phyloP scores from a whole-genome alignment of 2,113 vertebrate species.

The Austrofundulus limnaeus region DNA sequence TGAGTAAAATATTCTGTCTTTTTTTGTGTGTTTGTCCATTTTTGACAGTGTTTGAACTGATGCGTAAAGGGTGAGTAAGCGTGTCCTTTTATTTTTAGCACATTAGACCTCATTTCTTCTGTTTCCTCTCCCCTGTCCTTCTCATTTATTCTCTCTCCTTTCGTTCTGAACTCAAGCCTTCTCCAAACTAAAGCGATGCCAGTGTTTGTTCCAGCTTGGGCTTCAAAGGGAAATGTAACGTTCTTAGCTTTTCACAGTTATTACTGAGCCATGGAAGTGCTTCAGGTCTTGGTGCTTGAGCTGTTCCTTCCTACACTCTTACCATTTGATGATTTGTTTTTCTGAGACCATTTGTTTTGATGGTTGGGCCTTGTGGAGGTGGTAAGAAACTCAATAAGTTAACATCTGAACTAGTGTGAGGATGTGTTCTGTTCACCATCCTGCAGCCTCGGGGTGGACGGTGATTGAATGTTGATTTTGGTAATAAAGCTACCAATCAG shows the following conservation, averaged over 20 bases:
- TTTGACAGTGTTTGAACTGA: conserved; percentile 92
- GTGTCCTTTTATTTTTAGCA: conserved; percentile 32
- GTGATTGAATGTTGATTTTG: conserved; percentile 6
- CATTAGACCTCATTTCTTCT: conserved; percentile 38
- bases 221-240: conserved; percentile 54
- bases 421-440: not conserved
- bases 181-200: conserved; percentile 4
- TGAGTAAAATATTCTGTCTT: conserved; percentile 7
- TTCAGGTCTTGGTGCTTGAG: conserved; percentile 18
- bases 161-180: conserved; percentile 4
- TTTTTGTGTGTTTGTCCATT: conserved; percentile 16
- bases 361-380: not conserved
- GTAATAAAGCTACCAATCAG: not conserved
- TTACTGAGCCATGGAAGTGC: too few species aligned
- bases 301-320: conserved; percentile 13
- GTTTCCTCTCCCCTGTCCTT: conserved; percentile 26
- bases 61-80: conserved; percentile 94
- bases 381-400: not conserved
- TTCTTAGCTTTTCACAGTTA: conserved; percentile 50
- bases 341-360: conserved; percentile 15
- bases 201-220: conserved; percentile 24
- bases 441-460: conserved; percentile 2
- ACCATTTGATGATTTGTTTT: conserved; percentile 13
- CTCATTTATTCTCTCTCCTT: conserved; percentile 19
- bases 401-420: not conserved